Base-by-base conservation (phyloP, 2,113 vertebrate species). In the Gopherus flavomarginatus region DNA sequence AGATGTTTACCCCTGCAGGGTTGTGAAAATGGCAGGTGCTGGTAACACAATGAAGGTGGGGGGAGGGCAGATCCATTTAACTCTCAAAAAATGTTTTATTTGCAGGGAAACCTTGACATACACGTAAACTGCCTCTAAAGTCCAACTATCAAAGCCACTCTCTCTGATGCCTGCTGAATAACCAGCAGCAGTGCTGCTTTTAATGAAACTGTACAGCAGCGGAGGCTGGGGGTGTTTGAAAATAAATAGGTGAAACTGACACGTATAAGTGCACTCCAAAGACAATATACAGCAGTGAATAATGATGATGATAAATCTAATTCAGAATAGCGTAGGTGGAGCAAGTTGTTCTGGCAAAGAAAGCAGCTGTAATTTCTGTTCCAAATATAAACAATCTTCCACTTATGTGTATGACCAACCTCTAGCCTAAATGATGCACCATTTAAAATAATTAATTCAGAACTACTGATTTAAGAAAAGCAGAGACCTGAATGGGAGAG, bases 201-300 rank as follows among this genome's bases (percentile, higher is more conserved):
- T 96, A 95, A 96, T 97, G 95, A 96, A 95, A 90, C 50, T 79
- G 83, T 93, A 96, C 94, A 97, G 84, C 86, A 97, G 91, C 92
- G 93, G 52, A 83, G 95, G 91, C 85, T 96, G 94, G 84, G 87
- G 80, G 87, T 81, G 59, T 91, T 94, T 93, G 95, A 93, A 93
- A 94, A 93, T 96, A 96, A 96, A 90, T 94, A 47, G 44, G 42
- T 78, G 93, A 90, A 92, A 95, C 90, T 97, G 95, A 81, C 84
- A 85, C 79, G 88, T 95, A 87, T 88, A 96, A 97, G 31, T 91
- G 54, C 83, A 93, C 84, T 77, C 82, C 85, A 77, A 91, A 38
- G 89, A 96, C 89, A 93, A 90, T 54, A 54, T 69, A 19, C 42
- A 29, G 75, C 86, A 95, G 95, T 95, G 81, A 97, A 75, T 95